Conservation (phyloP, 2,888 invertebrate species). For the Acleris literana region DNA sequence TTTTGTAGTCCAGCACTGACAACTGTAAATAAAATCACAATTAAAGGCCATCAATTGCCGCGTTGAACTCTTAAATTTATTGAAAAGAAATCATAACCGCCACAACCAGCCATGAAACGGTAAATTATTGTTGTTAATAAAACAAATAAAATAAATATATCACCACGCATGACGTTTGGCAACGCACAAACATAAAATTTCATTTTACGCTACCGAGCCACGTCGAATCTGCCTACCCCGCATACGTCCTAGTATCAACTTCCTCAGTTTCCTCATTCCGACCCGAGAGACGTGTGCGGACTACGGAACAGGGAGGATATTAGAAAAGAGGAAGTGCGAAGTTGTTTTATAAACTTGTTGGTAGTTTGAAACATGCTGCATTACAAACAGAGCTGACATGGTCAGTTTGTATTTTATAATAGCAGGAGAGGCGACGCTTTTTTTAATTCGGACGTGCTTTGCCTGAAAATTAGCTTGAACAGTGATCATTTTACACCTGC, state of each 20-base stretch:
- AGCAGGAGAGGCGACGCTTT: too few relatives aligned
- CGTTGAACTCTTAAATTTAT: too few relatives aligned
- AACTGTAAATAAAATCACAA: too few relatives aligned
- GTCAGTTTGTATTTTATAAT: slow-evolving; percentile 23
- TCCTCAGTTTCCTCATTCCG: slow-evolving; percentile 11
- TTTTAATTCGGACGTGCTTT: too few relatives aligned
- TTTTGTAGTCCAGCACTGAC: too few relatives aligned
- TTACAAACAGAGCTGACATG: slow-evolving; percentile 35
- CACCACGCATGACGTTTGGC: background rate
- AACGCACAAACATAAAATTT: slow-evolving; percentile 13
- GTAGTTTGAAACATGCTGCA: slow-evolving; percentile 47
- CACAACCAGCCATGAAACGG: background rate
- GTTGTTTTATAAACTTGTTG: slow-evolving; percentile 54
- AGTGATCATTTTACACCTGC: too few relatives aligned
- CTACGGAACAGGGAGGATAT: slow-evolving; percentile 48
- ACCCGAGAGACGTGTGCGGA: slow-evolving; percentile 40
- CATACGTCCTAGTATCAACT: slow-evolving; percentile 13
- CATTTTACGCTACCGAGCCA: slow-evolving; percentile 1
- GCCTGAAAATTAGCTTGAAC: too few relatives aligned
- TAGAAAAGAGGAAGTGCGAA: slow-evolving; percentile 49
- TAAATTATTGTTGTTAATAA: background rate
- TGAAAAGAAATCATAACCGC: too few relatives aligned
- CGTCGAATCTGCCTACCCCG: slow-evolving; percentile 10
- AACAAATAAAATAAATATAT: background rate
- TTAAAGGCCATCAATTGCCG: too few relatives aligned